These are phyloP conservation scores for Henicopernis longicauda DNA, from an alignment of 2,113 vertebrate genomes.

Conservation along the genomic window DNA sequence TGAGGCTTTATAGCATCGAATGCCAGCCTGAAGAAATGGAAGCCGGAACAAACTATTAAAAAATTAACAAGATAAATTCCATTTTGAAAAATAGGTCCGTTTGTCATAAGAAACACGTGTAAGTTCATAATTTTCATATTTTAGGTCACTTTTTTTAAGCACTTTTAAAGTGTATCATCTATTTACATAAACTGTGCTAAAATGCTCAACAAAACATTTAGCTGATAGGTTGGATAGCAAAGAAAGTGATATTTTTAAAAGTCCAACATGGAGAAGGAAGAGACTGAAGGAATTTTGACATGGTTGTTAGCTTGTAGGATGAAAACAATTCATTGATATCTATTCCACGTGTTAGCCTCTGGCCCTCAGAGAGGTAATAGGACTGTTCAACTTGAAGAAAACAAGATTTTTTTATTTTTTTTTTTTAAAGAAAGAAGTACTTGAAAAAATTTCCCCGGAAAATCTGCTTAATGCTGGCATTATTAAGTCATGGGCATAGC, in stretches of 20 bases:
- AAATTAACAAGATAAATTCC: neutral
- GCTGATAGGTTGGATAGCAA: neutral
- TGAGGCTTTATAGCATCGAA: neutral
- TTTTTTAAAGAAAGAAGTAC: neutral
- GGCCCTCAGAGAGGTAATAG: neutral
- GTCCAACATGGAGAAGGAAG: neutral
- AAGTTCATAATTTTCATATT: neutral
- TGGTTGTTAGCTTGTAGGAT: neutral
- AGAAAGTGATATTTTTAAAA: neutral
- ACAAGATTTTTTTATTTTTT: neutral
- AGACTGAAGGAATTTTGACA: neutral
- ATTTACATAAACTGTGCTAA: neutral
- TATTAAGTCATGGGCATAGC: constrained; percentile 30
- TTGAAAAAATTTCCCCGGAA: constrained; percentile 20
- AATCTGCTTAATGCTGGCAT: constrained; percentile 52
- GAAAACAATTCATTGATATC: constrained; percentile 45
- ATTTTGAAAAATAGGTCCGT: neutral
- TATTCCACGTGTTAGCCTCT: constrained; percentile 36
- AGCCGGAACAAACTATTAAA: neutral
- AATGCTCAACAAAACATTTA: neutral
- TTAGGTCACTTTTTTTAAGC: neutral
- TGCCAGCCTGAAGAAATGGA: neutral
- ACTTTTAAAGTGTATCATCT: neutral
- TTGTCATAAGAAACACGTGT: neutral
- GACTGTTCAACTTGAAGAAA: constrained; percentile 29